Conservation (phyloP, 1,140 invertebrate genomes). For the Microvelia longipes region DNA sequence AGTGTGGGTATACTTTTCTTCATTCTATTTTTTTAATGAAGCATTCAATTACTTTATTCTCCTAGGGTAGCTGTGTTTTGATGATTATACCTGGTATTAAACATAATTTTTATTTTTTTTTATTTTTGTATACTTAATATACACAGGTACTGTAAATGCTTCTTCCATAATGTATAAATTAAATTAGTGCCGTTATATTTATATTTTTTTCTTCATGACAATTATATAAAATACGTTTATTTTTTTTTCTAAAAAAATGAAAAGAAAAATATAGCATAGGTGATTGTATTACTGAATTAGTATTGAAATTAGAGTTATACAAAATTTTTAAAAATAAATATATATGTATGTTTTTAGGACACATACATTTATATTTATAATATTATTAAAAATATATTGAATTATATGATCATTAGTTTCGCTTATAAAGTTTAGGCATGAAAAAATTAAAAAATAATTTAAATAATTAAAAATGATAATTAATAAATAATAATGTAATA, state of each 20-base stretch:
- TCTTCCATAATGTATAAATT: constrained; percentile 17
- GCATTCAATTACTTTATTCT: background rate
- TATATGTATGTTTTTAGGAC: background rate
- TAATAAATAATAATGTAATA: no score
- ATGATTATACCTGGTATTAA: background rate
- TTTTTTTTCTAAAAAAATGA: constrained; percentile 3
- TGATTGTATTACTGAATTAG: background rate
- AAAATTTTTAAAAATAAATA: background rate
- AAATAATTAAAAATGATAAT: no score
- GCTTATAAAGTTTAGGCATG: constrained; percentile 4
- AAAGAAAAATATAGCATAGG: background rate
- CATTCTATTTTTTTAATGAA: background rate
- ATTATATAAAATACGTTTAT: constrained; percentile 15
- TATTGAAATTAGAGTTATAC: background rate
- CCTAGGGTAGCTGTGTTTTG: background rate
- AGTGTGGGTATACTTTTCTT: background rate
- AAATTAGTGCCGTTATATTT: constrained; percentile 15
- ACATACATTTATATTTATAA: no score
- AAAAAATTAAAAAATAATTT: no score
- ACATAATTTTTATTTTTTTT: background rate
- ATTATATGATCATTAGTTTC: background rate
- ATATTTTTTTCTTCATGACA: constrained; percentile 14
- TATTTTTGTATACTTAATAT: no score
- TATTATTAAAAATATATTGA: background rate
- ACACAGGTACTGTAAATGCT: constrained; percentile 12